Percentiles rank a stretch among this genome's conserved stretches.
Evolutionary conservation across 1,140 invertebrate species (phyloP).

Genomic region (Piezodorus guildinii): DNA sequence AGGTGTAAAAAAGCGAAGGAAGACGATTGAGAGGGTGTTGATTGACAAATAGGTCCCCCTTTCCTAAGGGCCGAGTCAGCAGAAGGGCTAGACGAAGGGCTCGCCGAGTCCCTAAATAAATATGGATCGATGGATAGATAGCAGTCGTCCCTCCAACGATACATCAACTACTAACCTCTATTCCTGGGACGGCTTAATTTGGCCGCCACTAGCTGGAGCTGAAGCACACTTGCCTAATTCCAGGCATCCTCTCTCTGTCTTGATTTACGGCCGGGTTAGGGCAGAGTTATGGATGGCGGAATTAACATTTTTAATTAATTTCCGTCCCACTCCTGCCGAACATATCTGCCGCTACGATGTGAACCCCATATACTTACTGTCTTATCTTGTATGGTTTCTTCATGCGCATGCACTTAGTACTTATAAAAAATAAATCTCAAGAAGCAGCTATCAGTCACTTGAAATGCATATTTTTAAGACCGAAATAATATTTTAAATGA

Average conservation of each 20-base stretch:
- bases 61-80: background rate
- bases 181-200: background rate
- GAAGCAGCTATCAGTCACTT: too few relatives aligned
- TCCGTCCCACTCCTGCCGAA: background rate
- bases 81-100: background rate
- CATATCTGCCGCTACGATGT: too few relatives aligned
- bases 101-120: background rate
- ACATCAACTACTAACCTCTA: background rate
- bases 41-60: background rate
- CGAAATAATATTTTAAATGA: too few relatives aligned
- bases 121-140: background rate
- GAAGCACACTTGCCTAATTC: background rate
- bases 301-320: conserved; percentile 9
- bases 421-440: too few relatives aligned
- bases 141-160: background rate
- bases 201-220: background rate
- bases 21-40: background rate
- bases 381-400: too few relatives aligned
- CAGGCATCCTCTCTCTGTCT: background rate
- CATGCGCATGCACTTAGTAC: too few relatives aligned
- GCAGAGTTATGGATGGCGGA: background rate
- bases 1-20: background rate
- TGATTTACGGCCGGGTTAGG: background rate
- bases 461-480: too few relatives aligned
- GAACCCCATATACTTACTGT: too few relatives aligned